Conservation (phyloP, 2,888 invertebrate genomes). For the Drosophila paranaensis region DNA sequence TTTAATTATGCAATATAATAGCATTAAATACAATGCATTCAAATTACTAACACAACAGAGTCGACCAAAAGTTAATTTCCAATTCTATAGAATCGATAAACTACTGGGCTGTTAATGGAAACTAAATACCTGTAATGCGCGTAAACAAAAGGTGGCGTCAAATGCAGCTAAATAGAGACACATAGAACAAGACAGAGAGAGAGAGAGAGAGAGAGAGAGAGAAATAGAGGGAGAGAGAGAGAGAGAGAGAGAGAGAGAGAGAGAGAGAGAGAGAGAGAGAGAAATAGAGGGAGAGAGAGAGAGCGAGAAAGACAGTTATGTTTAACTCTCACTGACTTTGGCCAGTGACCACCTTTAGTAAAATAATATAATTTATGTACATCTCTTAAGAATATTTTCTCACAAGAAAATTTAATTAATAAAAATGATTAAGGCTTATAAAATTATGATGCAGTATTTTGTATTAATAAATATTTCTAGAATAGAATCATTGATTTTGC, state of each 20-base stretch:
- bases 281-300: neutral
- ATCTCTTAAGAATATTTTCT: too few species aligned
- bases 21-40: conserved; percentile 39
- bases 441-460: too few species aligned
- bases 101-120: conserved; percentile 6
- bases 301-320: conserved; percentile 19
- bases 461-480: too few species aligned
- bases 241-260: neutral
- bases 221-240: conserved; percentile 1
- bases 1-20: conserved; percentile 56
- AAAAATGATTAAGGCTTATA: too few species aligned
- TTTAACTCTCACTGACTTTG: too few species aligned
- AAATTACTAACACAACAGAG: conserved; percentile 13
- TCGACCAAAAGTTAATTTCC: conserved; percentile 44
- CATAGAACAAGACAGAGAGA: neutral
- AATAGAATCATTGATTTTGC: too few species aligned
- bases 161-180: conserved; percentile 8
- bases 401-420: too few species aligned
- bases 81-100: conserved; percentile 50
- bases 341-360: too few species aligned
- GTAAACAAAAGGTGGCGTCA: conserved; percentile 43
- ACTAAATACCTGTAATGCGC: conserved; percentile 49
- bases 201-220: neutral
- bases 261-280: neutral
- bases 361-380: too few species aligned